Evolutionary conservation across 2,888 invertebrate genomes (phyloP).

Genomic region (Vandiemenella viatica): DNA sequence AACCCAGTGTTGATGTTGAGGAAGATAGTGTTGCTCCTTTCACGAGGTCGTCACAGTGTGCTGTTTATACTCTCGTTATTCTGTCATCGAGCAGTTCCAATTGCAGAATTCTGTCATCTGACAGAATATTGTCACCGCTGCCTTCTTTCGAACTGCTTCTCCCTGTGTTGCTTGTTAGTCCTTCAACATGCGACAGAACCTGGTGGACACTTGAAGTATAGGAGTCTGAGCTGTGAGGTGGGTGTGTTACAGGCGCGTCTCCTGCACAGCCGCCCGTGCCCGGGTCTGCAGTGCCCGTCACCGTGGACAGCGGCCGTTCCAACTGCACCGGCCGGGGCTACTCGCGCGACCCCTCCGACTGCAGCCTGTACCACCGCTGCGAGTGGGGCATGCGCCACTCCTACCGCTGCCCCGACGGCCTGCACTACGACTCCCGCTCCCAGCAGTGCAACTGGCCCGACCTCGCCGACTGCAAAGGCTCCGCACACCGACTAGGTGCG

Average conservation of each 20-base stretch:
- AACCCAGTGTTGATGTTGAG: conserved; percentile 1
- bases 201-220: no score
- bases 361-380: conserved; percentile 23
- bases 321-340: conserved; percentile 20
- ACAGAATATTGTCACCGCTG: no score
- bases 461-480: conserved; percentile 21
- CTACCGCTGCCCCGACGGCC: conserved; percentile 24
- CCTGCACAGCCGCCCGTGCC: conserved; percentile 3
- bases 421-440: conserved; percentile 23
- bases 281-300: conserved; percentile 7
- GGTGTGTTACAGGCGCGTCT: no score
- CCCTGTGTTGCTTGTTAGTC: no score
- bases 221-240: no score
- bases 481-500: no score
- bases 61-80: no score
- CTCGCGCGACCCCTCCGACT: conserved; percentile 20
- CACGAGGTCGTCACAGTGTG: no score
- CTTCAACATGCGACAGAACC: no score
- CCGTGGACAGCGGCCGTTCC: conserved; percentile 5
- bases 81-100: no score
- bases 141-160: no score
- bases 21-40: background rate
- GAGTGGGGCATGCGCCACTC: conserved; percentile 21
- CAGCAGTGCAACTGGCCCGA: conserved; percentile 25
- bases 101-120: no score